Conservation (phyloP, 2,113 vertebrate genomes). For the Regulus satrapa region DNA sequence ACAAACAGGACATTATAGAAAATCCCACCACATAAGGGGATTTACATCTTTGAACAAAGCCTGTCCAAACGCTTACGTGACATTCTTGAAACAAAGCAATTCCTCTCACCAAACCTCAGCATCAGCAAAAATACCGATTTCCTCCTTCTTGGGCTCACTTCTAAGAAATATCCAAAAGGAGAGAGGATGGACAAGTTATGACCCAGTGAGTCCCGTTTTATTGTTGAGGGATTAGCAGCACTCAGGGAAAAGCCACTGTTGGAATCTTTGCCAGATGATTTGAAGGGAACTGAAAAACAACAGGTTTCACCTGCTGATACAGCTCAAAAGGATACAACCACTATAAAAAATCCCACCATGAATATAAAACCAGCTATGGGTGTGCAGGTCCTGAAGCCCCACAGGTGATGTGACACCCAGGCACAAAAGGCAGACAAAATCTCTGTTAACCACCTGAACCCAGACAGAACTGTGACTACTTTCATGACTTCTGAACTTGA, state of each 20-base stretch:
- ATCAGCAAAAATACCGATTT: not conserved
- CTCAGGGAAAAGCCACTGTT: not conserved
- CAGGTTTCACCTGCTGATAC: not conserved
- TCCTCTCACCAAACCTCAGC: not conserved
- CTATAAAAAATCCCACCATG: not conserved
- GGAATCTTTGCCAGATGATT: not conserved
- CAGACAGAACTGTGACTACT: fast-evolving
- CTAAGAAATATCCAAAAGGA: not conserved
- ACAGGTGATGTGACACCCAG: not conserved
- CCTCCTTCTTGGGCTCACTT: not conserved
- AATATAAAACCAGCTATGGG: not conserved
- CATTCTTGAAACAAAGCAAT: not conserved
- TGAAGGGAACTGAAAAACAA: not conserved
- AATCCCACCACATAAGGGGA: not conserved
- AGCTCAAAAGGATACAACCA: not conserved
- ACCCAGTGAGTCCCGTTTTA: not conserved
- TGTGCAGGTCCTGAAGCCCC: not conserved
- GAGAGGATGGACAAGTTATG: not conserved
- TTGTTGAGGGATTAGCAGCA: not conserved
- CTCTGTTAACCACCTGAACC: not conserved
- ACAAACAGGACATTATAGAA: not conserved
- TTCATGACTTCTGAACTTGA: not conserved
- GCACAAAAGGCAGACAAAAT: not conserved
- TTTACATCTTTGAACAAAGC: not conserved
- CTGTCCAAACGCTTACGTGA: not conserved